Evolutionary conservation across 2,797 vertebrate species (phyloP), one percentile per base, ranked within the genome.

Genomic region (Kryptolebias ocellatus): DNA sequence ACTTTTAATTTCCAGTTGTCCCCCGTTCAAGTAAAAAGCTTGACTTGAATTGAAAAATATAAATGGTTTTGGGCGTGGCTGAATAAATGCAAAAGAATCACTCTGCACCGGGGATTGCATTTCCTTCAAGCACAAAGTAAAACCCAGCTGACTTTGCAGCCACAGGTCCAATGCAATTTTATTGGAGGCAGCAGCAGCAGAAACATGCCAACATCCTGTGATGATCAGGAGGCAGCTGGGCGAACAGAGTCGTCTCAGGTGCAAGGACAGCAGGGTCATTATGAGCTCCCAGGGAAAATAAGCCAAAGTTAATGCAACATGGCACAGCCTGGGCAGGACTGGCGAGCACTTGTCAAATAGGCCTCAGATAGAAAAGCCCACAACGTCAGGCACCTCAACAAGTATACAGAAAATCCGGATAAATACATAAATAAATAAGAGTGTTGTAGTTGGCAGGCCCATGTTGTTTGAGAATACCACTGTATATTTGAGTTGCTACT

Each of bases 381-480:
- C 87, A 87, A 82, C 64, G 29, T 85, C 88, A 78, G 82, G 81
- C 88, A 91, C 84, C 86, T 86, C 83, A 44, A 87, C 84, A 88
- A 90, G 90, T 90, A 90, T 85, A 91, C 90, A 95, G 94, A 90
- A 94, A 94, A 92, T 91, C 90, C 85, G 87, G 86, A 92, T 92
- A 94, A 94, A 94, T 92, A 89, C 84, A 87, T 92, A 91, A 93
- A 94, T 90, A 94, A 93, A 93, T 84, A 91, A 45, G 45, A 81
- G 89, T 94, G 92, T 93, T 95, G 83, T 84, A 87, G 72, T 95
- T 95, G 94, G 93, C 93, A 91, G 73, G 51, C 53, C 20, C 16
- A 46, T 47, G 75, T 74, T 92, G 90, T 93, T 93, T 93, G 90
- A 93, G 92, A 93, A 93, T 93, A 93, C 84, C 83, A 87, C 78